Evolutionary conservation across 2,888 invertebrate species (phyloP).

Genomic region (Rotaria sp.): DNA sequence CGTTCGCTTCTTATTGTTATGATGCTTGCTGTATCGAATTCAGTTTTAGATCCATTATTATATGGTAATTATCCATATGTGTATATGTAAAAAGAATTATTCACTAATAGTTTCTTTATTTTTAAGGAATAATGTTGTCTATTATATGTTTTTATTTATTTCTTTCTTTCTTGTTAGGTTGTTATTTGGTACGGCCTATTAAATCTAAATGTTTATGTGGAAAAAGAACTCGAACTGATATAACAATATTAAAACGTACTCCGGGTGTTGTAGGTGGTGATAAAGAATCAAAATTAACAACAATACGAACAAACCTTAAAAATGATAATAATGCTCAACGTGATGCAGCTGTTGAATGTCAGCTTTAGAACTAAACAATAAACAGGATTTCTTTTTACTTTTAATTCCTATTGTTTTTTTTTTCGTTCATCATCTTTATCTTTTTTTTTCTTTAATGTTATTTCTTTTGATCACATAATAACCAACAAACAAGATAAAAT

Average conservation of each 20-base stretch:
- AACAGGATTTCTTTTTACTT: too few species aligned
- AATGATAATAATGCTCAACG: not conserved
- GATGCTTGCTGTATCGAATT: slow-evolving; percentile 24
- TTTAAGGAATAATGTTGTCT: too few species aligned
- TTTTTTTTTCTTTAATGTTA: not conserved
- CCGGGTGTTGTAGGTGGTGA: not conserved
- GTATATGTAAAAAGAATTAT: too few species aligned
- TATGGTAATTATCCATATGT: not conserved
- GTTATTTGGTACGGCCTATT: not conserved
- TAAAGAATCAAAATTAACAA: not conserved
- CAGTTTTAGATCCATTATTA: not conserved
- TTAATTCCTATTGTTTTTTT: too few species aligned
- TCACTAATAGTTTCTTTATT: too few species aligned
- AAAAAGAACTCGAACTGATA: not conserved
- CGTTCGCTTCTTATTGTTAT: slow-evolving; percentile 10
- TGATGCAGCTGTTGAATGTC: not conserved
- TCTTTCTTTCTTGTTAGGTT: not conserved
- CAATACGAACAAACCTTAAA: not conserved
- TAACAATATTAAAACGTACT: not conserved
- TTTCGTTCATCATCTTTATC: too few species aligned
- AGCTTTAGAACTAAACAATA: not conserved
- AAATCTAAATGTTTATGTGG: not conserved
- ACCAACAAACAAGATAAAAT: not conserved
- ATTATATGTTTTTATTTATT: not conserved
- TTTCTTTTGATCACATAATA: not conserved